Base-by-base conservation (phyloP, 2,888 invertebrate species). In the Brenthis hecate region DNA sequence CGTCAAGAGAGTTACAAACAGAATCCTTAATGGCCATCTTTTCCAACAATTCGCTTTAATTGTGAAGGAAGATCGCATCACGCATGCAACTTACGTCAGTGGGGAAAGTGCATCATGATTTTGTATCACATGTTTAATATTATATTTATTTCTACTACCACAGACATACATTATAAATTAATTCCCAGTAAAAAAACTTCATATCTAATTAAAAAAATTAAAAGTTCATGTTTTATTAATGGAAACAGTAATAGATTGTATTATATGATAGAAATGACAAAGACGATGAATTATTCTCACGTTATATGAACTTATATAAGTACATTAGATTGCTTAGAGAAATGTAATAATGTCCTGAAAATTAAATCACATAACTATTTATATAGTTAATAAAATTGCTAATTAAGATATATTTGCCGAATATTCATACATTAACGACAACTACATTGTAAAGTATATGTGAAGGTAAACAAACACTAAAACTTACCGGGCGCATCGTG, bases 401-500 rank as follows among this genome's bases (percentile, higher is more conserved):
- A 11, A 28, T 28, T 4, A 8, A 4, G 28, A 13, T 36, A 13
- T 3, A 16, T 32, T 6, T 50, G 28, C n/a, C 13, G 13, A 16
- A 36, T 13, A 19, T 28, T 4, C 5, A 53, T 53, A 16, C 2
- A 8, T n/a, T 19, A 13, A 13, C 8, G 13, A 53, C 3, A 8
- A 16, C 36, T 6, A 19, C 19, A 13, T 54, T 8, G 36, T 62
- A 36, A 19, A 54, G 3, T 13, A 47, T 23, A 14, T 43, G n/a
- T 23, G 28, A 61, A 71, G n/a, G 71, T 55, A 77, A 78, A 77
- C 70, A 77, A 75, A 68, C 87, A 87, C 87, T 75, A 72, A 76
- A 87, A 92, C 91, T 88, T 83, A 91, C 91, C 82, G 80, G 80
- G 80, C 86, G 87, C 89, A 91, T 91, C 76, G 74, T 89, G 88